Evolutionary conservation across 2,113 vertebrate species (phyloP), one percentile per base, ranked within the genome.

Genomic region (Phrynocephalus versicolor): DNA sequence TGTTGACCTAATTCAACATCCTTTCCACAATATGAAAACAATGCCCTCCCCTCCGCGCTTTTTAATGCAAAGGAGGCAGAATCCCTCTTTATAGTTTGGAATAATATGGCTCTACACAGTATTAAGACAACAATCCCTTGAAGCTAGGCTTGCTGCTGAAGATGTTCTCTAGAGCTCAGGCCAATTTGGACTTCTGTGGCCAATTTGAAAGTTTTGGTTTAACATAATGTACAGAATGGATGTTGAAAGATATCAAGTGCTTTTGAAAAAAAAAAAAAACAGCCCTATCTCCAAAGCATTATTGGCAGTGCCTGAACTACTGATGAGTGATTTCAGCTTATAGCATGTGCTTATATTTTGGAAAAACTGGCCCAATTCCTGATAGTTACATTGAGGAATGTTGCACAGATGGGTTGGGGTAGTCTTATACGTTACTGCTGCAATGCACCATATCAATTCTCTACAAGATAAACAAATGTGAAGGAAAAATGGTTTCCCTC

Each of bases 141-240:
- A 27, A 39, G 16, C 60, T 79, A 77, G 9, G 19, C 1, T 18
- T 0, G 0, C n/a, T 0, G 0, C 25, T 57, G 51, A 35, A 25
- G 33, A 25, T 69, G n/a, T 69, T 23, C n/a, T 55, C 27, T 18
- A 16, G 3, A 65, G 23, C 64, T 65, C 64, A 25, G 39, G 35
- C 25, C 37, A 80, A 14, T 25, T 27, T 30, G 37, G 39, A 5
- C 16, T 70, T 69, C 64, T 81, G 30, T 35, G 41, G 35, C n/a
- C 19, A 30, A 18, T 55, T 45, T 69, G 45, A 30, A 27, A 65
- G 23, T 27, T 73, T 55, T 19, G 10, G 65, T 69, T 79, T 81
- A 45, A 23, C 45, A 19, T 19, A 69, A 23, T 35, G n/a, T 18
- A 55, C 51, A 55, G 18, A 67, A 67, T 51, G 64, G 39, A 30